These are phyloP conservation scores for Dendrophyllia cribrosa DNA, from an alignment of 64 coral and sea anemone species.

Conservation along the genomic window DNA sequence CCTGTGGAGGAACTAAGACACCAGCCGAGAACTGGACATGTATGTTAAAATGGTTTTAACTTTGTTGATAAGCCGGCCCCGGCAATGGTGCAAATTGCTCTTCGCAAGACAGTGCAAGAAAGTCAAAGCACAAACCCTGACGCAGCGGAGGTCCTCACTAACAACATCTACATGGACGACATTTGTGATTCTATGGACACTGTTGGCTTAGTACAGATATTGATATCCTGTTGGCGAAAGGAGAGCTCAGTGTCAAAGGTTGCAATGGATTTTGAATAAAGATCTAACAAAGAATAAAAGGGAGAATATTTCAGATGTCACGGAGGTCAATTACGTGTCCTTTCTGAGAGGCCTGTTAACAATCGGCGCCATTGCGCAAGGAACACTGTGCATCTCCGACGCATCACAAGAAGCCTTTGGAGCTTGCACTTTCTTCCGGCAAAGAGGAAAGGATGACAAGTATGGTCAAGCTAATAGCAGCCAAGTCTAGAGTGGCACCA, in stretches of 20 bases:
- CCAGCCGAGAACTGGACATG: not conserved
- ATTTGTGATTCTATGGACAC: constrained; percentile 56
- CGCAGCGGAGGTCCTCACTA: constrained; percentile 32
- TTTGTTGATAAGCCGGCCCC: constrained; percentile 1
- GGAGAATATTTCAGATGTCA: not conserved
- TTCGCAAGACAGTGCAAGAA: constrained; percentile 63
- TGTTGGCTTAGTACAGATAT: constrained; percentile 13
- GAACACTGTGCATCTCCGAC: constrained; percentile 37
- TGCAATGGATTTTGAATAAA: constrained; percentile 44
- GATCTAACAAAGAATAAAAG: not conserved
- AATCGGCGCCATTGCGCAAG: not conserved
- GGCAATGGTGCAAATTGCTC: constrained; percentile 37
- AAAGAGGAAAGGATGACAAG: not conserved
- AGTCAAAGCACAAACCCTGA: constrained; percentile 1
- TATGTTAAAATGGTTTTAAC: not conserved
- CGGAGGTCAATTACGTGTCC: not conserved
- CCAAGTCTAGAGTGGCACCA: constrained; percentile 65
- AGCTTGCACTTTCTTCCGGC: constrained; percentile 28
- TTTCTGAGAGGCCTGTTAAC: constrained; percentile 26
- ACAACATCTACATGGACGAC: constrained; percentile 64
- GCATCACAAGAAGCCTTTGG: constrained; percentile 62
- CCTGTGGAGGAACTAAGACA: constrained; percentile 4
- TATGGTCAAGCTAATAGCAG: constrained; percentile 51
- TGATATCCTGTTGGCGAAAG: constrained; percentile 27
- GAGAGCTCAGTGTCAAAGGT: constrained; percentile 41